Evolutionary conservation across 2,888 invertebrate genomes (phyloP), one percentile per base, ranked within the genome.

Genomic region (Lutraria lutraria): DNA sequence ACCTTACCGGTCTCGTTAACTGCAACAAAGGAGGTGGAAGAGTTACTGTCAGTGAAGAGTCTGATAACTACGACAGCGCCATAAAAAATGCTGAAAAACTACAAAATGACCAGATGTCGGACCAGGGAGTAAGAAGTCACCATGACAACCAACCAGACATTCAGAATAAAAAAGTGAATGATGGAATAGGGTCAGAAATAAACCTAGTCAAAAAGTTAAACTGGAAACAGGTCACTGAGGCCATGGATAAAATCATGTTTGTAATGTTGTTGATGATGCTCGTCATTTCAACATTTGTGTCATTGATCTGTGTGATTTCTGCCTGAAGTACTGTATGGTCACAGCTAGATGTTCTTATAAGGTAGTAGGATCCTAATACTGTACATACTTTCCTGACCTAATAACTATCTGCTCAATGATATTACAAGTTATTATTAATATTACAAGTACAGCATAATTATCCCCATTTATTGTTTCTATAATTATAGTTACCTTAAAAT

Each of bases 251-350:
- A 54, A 54, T 81, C 16, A 81, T 54, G 54, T 81, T 81, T 81
- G 53, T 81, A 3, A 53, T 54, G 34, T n/a, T 81, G 29, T 12
- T 54, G 16, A 52, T 54, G 52, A 29, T 54, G n/a, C 19, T 54
- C 6, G 29, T 81, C 0, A 25, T 81, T 29, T 12, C 81, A 29
- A n/a, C 81, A 15, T 29, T 81, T 81, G 54, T n/a, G 12, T 19
- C 81, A 81, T 81, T 53, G n/a, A 52, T 83, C 56, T 83, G 83
- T 56, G 3, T 56, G 60, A n/a, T 68, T 21, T 76, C 63, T 6
- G n/a, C 60, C 13, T 72, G 34, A 60, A 81, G 16, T 21, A 31
- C 60, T 10, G 54, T 25, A 19, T n/a, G 83, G 25, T 86, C n/a
- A 82, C n/a, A n/a, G n/a, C n/a, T n/a, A n/a, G n/a, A n/a, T n/a